phyloP scores from a whole-genome alignment of 2,888 invertebrate species.

The Hetaerina titia region DNA sequence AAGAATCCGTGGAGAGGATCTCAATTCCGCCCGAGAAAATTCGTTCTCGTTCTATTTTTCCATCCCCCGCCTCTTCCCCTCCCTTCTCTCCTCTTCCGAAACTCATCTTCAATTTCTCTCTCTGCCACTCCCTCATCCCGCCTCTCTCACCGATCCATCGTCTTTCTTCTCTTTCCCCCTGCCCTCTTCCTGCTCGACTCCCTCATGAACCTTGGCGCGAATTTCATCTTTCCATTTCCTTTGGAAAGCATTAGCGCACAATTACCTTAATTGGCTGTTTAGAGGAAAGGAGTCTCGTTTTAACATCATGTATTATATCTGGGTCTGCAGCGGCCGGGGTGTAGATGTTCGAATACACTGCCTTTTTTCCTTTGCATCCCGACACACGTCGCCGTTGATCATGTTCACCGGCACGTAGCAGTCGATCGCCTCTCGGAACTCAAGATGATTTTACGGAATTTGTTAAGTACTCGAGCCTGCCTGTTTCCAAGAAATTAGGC shows the following conservation, averaged over 20 bases:
- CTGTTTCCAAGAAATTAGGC: too few species aligned
- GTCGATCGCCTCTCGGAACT: too few species aligned
- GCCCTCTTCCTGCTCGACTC: not conserved
- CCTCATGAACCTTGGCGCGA: not conserved
- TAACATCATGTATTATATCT: not conserved
- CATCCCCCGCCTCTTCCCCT: not conserved
- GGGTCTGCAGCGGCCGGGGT: not conserved
- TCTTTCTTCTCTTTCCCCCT: not conserved
- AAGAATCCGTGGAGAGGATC: constrained; percentile 26
- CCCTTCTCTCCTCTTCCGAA: not conserved
- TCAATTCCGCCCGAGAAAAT: constrained; percentile 35
- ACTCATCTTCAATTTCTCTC: not conserved
- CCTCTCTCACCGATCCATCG: too few species aligned
- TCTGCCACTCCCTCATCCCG: not conserved
- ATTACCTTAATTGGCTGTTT: constrained; percentile 16
- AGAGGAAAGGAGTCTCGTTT: not conserved
- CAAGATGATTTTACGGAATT: too few species aligned
- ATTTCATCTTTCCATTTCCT: not conserved
- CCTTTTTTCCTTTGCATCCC: not conserved
- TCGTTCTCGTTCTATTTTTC: constrained; percentile 29
- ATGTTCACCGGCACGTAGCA: too few species aligned
- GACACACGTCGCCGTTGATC: not conserved
- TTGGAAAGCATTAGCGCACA: not conserved
- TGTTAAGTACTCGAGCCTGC: too few species aligned
- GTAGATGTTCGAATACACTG: not conserved